Conservation (phyloP, 2,113 vertebrate genomes). For the Nematolebias whitei region DNA sequence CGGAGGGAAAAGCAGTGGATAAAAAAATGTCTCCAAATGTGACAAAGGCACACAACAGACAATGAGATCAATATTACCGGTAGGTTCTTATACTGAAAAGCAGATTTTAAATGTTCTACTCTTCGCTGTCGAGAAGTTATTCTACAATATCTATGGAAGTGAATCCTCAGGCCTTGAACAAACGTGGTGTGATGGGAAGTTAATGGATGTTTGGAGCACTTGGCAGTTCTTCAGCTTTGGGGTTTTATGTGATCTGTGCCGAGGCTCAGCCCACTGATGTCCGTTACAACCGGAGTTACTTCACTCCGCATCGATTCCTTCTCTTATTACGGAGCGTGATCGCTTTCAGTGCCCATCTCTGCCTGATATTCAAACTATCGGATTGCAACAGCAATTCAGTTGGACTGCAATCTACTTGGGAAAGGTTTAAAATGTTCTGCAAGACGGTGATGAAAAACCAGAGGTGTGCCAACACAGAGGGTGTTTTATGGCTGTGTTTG, state of each 20-base stretch:
- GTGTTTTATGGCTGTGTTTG: constrained; percentile 21
- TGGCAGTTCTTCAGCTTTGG: constrained; percentile 53
- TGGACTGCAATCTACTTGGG: constrained; percentile 34
- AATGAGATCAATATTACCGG: not conserved
- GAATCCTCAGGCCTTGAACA: constrained; percentile 38
- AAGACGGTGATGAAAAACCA: not conserved
- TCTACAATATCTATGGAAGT: constrained; percentile 19
- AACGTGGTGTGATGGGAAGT: constrained; percentile 44
- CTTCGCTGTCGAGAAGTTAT: not conserved
- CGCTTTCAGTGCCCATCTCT: constrained; percentile 57
- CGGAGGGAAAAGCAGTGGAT: constrained; percentile 1
- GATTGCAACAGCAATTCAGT: constrained; percentile 50
- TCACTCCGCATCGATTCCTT: constrained; percentile 60
- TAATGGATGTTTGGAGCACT: constrained; percentile 62
- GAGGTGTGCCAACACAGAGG: not conserved
- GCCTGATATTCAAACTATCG: constrained; percentile 47
- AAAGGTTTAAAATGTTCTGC: constrained; percentile 13
- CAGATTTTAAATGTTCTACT: not conserved
- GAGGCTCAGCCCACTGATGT: constrained; percentile 50
- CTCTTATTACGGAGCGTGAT: constrained; percentile 60
- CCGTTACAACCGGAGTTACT: constrained; percentile 60
- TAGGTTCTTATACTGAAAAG: not conserved
- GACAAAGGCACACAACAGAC: not conserved
- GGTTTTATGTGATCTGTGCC: constrained; percentile 51
- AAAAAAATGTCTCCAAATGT: constrained; percentile 12